These are phyloP conservation scores for Carduelis carduelis DNA, from an alignment of 2,797 vertebrate genomes.

Conservation along the genomic window DNA sequence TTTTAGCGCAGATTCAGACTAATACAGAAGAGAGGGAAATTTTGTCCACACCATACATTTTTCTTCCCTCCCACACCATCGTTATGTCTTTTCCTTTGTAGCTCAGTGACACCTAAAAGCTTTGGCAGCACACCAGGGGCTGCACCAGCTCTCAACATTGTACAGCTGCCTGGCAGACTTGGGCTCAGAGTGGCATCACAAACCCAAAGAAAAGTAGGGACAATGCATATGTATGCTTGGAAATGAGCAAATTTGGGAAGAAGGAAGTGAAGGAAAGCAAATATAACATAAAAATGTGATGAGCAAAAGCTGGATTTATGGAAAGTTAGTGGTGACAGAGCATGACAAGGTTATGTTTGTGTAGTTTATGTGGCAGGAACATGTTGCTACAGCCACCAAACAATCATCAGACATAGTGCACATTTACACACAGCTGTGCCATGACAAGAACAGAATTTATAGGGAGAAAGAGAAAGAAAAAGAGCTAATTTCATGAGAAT, in stretches of 20 bases:
- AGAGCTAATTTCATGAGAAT: neutral
- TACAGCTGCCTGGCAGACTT: neutral
- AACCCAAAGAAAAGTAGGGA: neutral
- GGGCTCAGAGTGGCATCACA: neutral
- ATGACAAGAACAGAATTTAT: neutral
- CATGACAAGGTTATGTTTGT: neutral
- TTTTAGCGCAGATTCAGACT: neutral
- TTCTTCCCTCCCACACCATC: neutral
- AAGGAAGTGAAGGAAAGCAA: neutral
- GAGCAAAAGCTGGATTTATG: neutral
- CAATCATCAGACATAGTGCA: rapidly evolving
- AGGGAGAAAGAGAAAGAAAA: neutral
- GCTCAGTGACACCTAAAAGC: conserved; percentile 9
- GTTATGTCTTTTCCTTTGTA: conserved; percentile 5
- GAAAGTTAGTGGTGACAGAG: neutral
- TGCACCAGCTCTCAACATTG: neutral
- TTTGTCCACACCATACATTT: neutral
- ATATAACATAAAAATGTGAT: neutral
- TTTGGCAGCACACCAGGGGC: conserved; percentile 1
- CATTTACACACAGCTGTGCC: neutral
- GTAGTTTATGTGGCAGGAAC: neutral
- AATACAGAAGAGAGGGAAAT: neutral
- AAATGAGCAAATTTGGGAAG: neutral
- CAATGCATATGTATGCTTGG: neutral
- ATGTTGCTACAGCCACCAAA: neutral